Evolutionary conservation across 2,888 invertebrate species (phyloP).

Genomic region (Eupithecia pulchellata): DNA sequence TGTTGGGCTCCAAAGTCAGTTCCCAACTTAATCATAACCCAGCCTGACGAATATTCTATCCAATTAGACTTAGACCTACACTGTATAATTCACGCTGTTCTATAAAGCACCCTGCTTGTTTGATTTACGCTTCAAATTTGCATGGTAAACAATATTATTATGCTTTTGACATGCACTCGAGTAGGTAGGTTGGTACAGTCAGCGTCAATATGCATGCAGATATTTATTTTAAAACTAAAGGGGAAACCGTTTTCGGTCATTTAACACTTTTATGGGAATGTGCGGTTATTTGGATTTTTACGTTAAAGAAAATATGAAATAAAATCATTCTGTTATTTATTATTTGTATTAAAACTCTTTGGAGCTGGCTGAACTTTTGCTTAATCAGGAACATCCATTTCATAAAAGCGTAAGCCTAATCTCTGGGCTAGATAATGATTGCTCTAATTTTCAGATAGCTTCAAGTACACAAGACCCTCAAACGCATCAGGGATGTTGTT

Average conservation of each 20-base stretch:
- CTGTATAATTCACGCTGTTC: neutral
- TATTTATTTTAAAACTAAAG: neutral
- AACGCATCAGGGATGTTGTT: too few relatives aligned
- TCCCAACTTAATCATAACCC: neutral
- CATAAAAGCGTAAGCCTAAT: too few relatives aligned
- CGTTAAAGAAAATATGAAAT: too few relatives aligned
- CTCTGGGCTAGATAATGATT: too few relatives aligned
- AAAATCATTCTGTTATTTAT: neutral
- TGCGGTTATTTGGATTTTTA: too few relatives aligned
- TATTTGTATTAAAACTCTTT: too few relatives aligned
- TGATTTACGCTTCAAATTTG: conserved; percentile 16
- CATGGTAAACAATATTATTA: conserved; percentile 21
- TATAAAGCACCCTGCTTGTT: conserved; percentile 11
- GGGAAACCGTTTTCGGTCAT: neutral
- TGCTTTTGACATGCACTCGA: conserved; percentile 27
- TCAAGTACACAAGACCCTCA: too few relatives aligned
- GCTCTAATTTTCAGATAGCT: too few relatives aligned
- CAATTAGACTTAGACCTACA: neutral
- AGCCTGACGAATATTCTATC: conserved; percentile 1
- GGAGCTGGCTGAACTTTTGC: too few relatives aligned
- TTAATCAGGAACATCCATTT: too few relatives aligned
- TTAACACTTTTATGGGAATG: neutral
- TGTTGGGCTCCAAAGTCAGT: neutral
- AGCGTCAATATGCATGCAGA: neutral
- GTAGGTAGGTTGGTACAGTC: neutral